Evolutionary conservation across 2,113 vertebrate species (phyloP).

Genomic region (Ophthalmolycus amberensis): DNA sequence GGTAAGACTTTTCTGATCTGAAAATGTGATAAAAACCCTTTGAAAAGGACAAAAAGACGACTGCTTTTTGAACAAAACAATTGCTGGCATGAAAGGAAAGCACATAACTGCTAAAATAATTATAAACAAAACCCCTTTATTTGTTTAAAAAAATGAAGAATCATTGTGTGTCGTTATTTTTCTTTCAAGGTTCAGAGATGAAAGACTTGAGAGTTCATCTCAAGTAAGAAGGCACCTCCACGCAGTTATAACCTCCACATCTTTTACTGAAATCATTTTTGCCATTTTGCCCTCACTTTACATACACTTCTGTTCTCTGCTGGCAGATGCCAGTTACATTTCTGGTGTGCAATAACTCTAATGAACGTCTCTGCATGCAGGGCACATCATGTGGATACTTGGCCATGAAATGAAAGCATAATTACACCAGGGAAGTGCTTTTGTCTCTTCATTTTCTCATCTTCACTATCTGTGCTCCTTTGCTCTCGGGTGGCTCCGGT

Average conservation of each 20-base stretch:
- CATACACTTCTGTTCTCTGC: constrained; percentile 21
- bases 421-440: constrained; percentile 79
- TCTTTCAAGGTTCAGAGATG: not conserved
- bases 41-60: not conserved
- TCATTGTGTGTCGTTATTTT: not conserved
- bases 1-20: constrained; percentile 21
- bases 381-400: constrained; percentile 75
- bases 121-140: not conserved
- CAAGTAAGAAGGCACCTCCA: not conserved
- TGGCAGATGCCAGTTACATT: constrained; percentile 57
- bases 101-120: not conserved
- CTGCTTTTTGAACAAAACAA: not conserved
- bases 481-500: constrained; percentile 69
- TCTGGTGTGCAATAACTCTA: constrained; percentile 57
- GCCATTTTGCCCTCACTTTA: constrained; percentile 14
- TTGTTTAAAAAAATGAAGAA: not conserved
- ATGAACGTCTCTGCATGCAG: constrained; percentile 69
- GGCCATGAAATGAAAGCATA: constrained; percentile 81
- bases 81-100: not conserved
- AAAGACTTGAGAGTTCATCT: not conserved
- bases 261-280: constrained; percentile 9
- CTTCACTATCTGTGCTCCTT: constrained; percentile 67
- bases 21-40: constrained; percentile 18
- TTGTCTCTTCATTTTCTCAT: constrained; percentile 81
- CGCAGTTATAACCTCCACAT: not conserved